These are phyloP conservation scores for Ips nitidus DNA, from an alignment of 1,140 invertebrate genomes.

Conservation along the genomic window DNA sequence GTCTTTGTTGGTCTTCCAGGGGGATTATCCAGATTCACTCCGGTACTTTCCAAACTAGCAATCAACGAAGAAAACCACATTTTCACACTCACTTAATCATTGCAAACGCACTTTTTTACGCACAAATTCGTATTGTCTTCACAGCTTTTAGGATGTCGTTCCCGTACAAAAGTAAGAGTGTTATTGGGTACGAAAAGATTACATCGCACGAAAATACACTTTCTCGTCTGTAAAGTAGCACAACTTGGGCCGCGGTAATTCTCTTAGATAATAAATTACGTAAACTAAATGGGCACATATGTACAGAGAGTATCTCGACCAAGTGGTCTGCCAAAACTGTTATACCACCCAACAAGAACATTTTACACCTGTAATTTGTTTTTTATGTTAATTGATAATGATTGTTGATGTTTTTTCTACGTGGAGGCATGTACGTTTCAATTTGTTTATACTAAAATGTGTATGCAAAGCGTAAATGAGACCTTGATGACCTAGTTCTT, in stretches of 20 bases:
- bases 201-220: slow-evolving; percentile 24
- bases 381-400: too few relatives aligned
- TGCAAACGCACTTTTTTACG: neutral
- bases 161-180: slow-evolving; percentile 38
- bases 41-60: slow-evolving; percentile 32
- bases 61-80: slow-evolving; percentile 20
- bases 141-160: too few relatives aligned
- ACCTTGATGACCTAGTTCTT: too few relatives aligned
- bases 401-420: too few relatives aligned
- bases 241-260: slow-evolving; percentile 21
- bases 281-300: slow-evolving; percentile 13
- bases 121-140: slow-evolving; percentile 8
- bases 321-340: neutral
- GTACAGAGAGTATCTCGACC: neutral
- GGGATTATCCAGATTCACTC: slow-evolving; percentile 37
- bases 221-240: slow-evolving; percentile 34
- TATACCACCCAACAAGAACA: too few relatives aligned
- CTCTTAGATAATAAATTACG: slow-evolving; percentile 34
- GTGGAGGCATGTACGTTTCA: too few relatives aligned
- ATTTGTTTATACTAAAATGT: too few relatives aligned
- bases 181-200: slow-evolving; percentile 17
- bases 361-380: too few relatives aligned
- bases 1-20: slow-evolving; percentile 22
- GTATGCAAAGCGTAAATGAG: too few relatives aligned
- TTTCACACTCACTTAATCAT: neutral